Conservation (phyloP, 1,140 invertebrate genomes). For the Callitettix versicolor region DNA sequence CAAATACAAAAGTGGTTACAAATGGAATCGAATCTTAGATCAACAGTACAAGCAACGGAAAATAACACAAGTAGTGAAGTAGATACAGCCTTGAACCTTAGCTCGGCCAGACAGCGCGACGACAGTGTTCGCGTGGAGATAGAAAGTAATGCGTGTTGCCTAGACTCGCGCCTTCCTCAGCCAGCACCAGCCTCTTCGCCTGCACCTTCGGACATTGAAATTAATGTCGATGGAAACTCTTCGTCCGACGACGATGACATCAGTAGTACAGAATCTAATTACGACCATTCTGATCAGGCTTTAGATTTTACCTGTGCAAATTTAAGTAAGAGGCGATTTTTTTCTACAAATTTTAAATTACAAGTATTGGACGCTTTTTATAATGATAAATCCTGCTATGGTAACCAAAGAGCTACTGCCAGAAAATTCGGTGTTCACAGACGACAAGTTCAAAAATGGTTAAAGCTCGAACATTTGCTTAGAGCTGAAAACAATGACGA, state of each 20-base stretch:
- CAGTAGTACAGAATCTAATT: slow-evolving; percentile 16
- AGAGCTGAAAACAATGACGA: slow-evolving; percentile 30
- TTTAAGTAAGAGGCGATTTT: slow-evolving; percentile 37
- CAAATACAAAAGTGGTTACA: slow-evolving; percentile 85
- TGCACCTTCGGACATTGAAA: slow-evolving; percentile 17
- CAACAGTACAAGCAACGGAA: slow-evolving; percentile 25
- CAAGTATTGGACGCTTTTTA: slow-evolving; percentile 42
- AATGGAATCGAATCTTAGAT: slow-evolving; percentile 60
- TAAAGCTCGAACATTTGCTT: slow-evolving; percentile 42
- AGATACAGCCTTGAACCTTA: slow-evolving; percentile 40
- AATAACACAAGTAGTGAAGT: slow-evolving; percentile 16
- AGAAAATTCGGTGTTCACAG: slow-evolving; percentile 49
- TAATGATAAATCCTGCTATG: slow-evolving; percentile 38
- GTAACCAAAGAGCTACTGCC: slow-evolving; percentile 49
- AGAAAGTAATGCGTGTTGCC: slow-evolving; percentile 21
- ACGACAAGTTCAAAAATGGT: slow-evolving; percentile 52
- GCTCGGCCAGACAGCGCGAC: slow-evolving; percentile 38
- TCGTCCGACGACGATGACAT: slow-evolving; percentile 21
- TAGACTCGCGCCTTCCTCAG: slow-evolving; percentile 29
- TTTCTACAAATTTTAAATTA: slow-evolving; percentile 40
- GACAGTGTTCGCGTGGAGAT: slow-evolving; percentile 29
- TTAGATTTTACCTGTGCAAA: slow-evolving; percentile 27
- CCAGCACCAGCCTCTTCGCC: slow-evolving; percentile 4
- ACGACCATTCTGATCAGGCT: slow-evolving; percentile 21
- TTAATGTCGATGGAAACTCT: slow-evolving; percentile 22